Conservation (phyloP, 2,888 invertebrate genomes). For the Drosophila prostipennis region DNA sequence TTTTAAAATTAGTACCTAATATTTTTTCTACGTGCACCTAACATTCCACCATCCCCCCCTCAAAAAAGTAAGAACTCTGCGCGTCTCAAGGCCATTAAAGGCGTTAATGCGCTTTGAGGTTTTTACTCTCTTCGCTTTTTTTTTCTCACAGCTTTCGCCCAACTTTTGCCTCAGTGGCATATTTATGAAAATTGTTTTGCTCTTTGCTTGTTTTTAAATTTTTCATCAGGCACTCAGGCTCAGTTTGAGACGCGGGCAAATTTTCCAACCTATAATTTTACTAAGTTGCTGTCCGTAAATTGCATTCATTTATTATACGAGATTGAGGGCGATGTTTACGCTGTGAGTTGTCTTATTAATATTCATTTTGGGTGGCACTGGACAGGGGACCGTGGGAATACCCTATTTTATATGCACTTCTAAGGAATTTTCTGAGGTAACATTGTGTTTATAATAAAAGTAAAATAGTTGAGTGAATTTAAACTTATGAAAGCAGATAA, state of each 20-base stretch:
- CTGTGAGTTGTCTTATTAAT: conserved; percentile 31
- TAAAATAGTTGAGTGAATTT: not conserved
- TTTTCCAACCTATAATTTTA: conserved; percentile 45
- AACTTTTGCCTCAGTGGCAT: conserved; percentile 49
- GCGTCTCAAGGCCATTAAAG: conserved; percentile 64
- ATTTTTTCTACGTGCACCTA: conserved; percentile 10
- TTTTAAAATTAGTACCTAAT: not conserved
- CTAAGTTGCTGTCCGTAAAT: conserved; percentile 49
- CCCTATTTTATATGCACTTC: conserved; percentile 2
- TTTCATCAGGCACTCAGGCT: conserved; percentile 65
- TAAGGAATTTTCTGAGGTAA: conserved; percentile 7
- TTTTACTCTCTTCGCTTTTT: conserved; percentile 28
- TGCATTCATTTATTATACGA: conserved; percentile 53
- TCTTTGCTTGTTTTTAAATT: conserved; percentile 54
- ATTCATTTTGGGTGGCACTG: conserved; percentile 27
- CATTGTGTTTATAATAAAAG: not conserved
- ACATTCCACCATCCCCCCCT: conserved; percentile 1
- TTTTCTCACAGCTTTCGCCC: conserved; percentile 19
- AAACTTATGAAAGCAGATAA: not conserved
- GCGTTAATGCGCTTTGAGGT: conserved; percentile 71
- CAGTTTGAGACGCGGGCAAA: conserved; percentile 18
- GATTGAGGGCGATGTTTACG: conserved; percentile 22
- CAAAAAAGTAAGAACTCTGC: conserved; percentile 26
- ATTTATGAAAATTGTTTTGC: conserved; percentile 67
- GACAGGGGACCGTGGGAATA: conserved; percentile 5